Evolutionary conservation across 1,140 invertebrate genomes (phyloP).

Genomic region (Zaprionus nigranus): DNA sequence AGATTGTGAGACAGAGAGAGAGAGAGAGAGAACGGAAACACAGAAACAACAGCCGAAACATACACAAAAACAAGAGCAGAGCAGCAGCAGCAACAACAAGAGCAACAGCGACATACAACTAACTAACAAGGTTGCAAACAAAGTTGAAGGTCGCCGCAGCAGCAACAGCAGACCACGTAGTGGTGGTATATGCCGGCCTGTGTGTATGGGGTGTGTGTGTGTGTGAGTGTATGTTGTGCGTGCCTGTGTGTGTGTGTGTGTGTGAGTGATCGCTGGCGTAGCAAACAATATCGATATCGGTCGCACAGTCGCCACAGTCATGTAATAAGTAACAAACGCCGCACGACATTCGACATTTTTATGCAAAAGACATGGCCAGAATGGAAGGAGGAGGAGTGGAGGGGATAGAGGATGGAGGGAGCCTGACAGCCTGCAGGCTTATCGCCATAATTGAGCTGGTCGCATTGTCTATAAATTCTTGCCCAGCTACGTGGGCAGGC

Average conservation of each 20-base stretch:
- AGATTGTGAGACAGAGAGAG: not conserved
- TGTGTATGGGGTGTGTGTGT: constrained; percentile 5
- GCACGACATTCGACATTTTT: constrained; percentile 77
- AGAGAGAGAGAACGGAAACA: constrained; percentile 1
- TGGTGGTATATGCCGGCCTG: constrained; percentile 18
- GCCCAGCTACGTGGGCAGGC: constrained; percentile 67
- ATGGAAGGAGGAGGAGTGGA: not conserved
- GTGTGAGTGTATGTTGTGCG: not conserved
- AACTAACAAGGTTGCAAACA: constrained; percentile 62
- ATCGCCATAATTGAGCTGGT: constrained; percentile 81
- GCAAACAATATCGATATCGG: constrained; percentile 76
- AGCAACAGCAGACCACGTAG: constrained; percentile 33
- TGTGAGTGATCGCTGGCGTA: constrained; percentile 58
- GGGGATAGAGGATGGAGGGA: constrained; percentile 1
- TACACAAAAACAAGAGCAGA: constrained; percentile 19
- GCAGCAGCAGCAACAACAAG: constrained; percentile 22
- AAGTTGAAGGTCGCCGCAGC: constrained; percentile 62
- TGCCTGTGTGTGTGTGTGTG: constrained; percentile 22
- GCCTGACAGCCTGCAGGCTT: constrained; percentile 34
- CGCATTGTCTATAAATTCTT: constrained; percentile 80
- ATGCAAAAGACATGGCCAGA: constrained; percentile 59
- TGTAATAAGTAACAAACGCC: constrained; percentile 82
- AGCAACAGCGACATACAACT: constrained; percentile 34
- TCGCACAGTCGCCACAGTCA: constrained; percentile 40
- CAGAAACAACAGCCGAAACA: constrained; percentile 14